These are phyloP conservation scores for Theretra japonica DNA, from an alignment of 2,888 invertebrate species.

Conservation along the genomic window DNA sequence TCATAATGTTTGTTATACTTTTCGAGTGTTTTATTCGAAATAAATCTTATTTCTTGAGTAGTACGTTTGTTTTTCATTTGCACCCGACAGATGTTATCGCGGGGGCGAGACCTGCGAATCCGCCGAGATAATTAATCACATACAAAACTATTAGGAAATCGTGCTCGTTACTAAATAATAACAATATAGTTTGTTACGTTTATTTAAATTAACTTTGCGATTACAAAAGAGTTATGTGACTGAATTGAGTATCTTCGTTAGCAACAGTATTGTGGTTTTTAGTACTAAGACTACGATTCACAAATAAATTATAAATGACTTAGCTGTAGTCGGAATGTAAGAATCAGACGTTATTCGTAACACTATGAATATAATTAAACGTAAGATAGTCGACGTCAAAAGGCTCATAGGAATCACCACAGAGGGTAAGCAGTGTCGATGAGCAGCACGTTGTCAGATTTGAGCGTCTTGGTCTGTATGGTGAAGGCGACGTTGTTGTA, in stretches of 20 bases:
- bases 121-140: slow-evolving; percentile 40
- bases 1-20: slow-evolving; percentile 54
- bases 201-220: slow-evolving; percentile 17
- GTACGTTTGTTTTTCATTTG: slow-evolving; percentile 32
- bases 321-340: background rate
- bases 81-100: slow-evolving; percentile 41
- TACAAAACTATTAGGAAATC: slow-evolving; percentile 24
- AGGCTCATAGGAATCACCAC: slow-evolving; percentile 46
- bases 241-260: background rate
- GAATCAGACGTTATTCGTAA: background rate
- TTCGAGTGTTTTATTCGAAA: slow-evolving; percentile 27
- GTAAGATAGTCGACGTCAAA: background rate
- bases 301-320: slow-evolving; percentile 5
- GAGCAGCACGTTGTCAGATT: slow-evolving; percentile 67
- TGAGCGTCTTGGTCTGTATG: slow-evolving; percentile 74
- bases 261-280: background rate
- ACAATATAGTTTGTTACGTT: slow-evolving; percentile 12
- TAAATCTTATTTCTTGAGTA: slow-evolving; percentile 19
- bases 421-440: slow-evolving; percentile 75
- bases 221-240: slow-evolving; percentile 12
- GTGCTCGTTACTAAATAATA: slow-evolving; percentile 20
- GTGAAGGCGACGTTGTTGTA: slow-evolving; percentile 74
- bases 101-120: slow-evolving; percentile 45
- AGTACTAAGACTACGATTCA: background rate
- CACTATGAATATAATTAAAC: background rate